Conservation (phyloP, 2,113 vertebrate species). For the Sinocyclocheilus rhinocerous region DNA sequence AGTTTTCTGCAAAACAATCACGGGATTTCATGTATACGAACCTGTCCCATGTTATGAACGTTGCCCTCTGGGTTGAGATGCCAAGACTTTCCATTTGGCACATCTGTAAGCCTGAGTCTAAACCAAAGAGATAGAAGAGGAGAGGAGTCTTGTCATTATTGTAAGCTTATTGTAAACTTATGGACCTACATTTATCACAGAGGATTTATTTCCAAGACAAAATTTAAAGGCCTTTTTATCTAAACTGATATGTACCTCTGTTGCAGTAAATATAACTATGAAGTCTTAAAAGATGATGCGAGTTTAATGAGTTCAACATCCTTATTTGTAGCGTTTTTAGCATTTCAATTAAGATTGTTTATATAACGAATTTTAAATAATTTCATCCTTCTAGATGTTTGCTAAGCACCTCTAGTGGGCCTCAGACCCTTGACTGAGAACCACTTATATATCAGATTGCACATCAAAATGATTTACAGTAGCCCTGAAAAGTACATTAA, state of each 20-base stretch:
- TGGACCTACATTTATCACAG: background rate
- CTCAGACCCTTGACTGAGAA: background rate
- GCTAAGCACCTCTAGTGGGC: background rate
- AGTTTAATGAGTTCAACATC: background rate
- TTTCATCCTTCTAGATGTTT: background rate
- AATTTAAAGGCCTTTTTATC: background rate
- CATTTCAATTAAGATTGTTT: background rate
- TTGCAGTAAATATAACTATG: background rate
- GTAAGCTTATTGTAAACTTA: background rate
- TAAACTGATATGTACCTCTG: background rate
- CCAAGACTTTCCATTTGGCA: conserved; percentile 87
- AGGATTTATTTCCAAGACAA: background rate
- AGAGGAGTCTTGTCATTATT: background rate
- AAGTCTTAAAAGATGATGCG: background rate
- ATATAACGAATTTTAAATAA: background rate
- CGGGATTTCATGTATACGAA: conserved; percentile 53
- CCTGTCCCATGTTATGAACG: conserved; percentile 96
- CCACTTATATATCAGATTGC: background rate
- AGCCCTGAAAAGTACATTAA: background rate
- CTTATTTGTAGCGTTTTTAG: background rate
- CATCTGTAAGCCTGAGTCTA: conserved; percentile 88
- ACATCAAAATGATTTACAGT: background rate
- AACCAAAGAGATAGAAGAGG: background rate
- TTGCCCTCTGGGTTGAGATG: conserved; percentile 90
- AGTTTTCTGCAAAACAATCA: background rate